Percentiles rank a stretch among this genome's conserved stretches.
Conservation (phyloP, 2,797 vertebrate genomes). For the Amblyraja radiata region DNA sequence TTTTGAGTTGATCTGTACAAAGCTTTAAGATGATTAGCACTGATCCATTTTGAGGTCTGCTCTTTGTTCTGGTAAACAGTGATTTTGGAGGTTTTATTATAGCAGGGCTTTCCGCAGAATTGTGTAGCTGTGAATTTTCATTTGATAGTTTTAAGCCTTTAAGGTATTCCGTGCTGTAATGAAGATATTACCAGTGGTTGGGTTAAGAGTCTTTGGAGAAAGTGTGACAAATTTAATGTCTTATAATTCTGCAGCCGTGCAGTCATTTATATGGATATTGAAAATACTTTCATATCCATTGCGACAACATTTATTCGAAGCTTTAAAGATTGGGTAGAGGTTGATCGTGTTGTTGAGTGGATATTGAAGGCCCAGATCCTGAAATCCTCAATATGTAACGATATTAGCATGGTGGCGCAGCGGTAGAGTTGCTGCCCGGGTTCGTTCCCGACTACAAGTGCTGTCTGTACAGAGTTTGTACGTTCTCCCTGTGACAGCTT, state of each 20-base stretch:
- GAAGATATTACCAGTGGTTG: background rate
- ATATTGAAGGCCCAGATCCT: background rate
- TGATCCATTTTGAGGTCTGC: background rate
- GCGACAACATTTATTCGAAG: background rate
- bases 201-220: background rate
- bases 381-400: background rate
- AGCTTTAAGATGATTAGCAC: background rate
- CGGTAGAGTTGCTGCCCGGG: no score
- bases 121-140: background rate
- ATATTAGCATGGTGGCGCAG: no score
- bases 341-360: background rate
- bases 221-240: background rate
- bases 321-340: background rate
- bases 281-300: background rate
- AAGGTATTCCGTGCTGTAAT: background rate
- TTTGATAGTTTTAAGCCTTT: background rate
- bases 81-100: background rate
- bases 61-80: background rate
- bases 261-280: background rate
- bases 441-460: no score
- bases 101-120: background rate
- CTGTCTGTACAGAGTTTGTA: no score
- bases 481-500: no score
- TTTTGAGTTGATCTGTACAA: background rate
- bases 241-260: background rate